Evolutionary conservation across 1,140 invertebrate genomes (phyloP).

Genomic region (Thaumetopoea pityocampa): DNA sequence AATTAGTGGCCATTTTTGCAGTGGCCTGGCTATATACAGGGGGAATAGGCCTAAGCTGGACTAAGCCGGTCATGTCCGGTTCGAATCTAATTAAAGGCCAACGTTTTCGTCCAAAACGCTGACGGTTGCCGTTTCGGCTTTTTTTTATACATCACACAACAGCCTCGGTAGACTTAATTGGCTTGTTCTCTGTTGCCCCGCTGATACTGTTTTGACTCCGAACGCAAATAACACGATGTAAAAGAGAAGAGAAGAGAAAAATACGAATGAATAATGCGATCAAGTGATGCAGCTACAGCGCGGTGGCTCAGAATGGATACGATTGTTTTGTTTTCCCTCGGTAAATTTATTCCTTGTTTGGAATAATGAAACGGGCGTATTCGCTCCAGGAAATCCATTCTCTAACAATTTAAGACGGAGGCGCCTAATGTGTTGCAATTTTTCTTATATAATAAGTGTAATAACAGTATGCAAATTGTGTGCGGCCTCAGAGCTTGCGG

Average conservation of each 20-base stretch:
- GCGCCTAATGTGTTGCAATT: conserved; percentile 58
- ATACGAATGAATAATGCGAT: conserved; percentile 57
- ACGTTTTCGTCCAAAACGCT: conserved; percentile 61
- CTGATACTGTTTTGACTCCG: conserved; percentile 17
- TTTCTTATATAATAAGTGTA: conserved; percentile 56
- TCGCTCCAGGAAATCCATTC: conserved; percentile 63
- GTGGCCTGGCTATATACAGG: conserved; percentile 51
- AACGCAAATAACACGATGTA: conserved; percentile 9
- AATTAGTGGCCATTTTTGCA: conserved; percentile 74
- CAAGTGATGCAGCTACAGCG: conserved; percentile 61
- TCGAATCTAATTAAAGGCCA: conserved; percentile 73
- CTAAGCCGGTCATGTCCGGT: conserved; percentile 65
- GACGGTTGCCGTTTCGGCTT: conserved; percentile 59
- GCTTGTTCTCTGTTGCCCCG: conserved; percentile 35
- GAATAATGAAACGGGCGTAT: conserved; percentile 68
- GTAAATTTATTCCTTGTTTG: conserved; percentile 69
- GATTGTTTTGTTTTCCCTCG: conserved; percentile 69
- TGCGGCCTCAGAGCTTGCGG: conserved; percentile 10
- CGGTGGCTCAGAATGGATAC: conserved; percentile 66
- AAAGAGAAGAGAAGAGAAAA: conserved; percentile 35
- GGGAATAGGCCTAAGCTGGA: conserved; percentile 57
- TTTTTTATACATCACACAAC: conserved; percentile 44
- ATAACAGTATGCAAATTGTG: conserved; percentile 50
- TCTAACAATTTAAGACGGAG: conserved; percentile 62
- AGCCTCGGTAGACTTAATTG: conserved; percentile 55